Percentiles rank a stretch among this genome's conserved stretches.
Conservation (phyloP, 2,888 invertebrate genomes). For the Agrotis puta region DNA sequence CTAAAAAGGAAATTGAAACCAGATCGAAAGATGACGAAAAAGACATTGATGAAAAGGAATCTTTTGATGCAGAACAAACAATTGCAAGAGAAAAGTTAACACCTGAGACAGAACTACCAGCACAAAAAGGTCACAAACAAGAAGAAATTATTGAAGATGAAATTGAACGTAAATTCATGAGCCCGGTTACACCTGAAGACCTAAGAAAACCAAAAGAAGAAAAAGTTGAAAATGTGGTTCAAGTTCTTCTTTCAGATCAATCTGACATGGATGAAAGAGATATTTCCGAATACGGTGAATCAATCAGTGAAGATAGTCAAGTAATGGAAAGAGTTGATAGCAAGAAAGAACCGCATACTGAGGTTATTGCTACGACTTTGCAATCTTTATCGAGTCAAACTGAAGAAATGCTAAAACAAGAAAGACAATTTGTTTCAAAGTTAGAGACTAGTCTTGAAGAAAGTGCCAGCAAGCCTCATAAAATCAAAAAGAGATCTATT, state of each 20-base stretch:
- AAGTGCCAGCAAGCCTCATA: conserved; percentile 53
- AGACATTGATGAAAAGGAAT: conserved; percentile 69
- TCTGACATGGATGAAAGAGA: conserved; percentile 61
- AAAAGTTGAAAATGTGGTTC: not conserved
- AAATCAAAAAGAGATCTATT: conserved; percentile 61
- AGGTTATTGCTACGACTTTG: conserved; percentile 55
- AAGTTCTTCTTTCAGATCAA: too few species aligned
- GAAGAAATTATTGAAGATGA: conserved; percentile 23
- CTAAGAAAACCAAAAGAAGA: conserved; percentile 12
- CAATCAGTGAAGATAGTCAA: conserved; percentile 68
- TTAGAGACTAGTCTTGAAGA: conserved; percentile 59
- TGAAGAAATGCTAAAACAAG: conserved; percentile 72
- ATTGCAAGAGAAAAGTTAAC: not conserved
- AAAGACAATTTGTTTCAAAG: conserved; percentile 64
- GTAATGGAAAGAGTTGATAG: conserved; percentile 50
- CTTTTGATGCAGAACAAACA: conserved; percentile 19
- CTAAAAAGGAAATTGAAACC: conserved; percentile 67
- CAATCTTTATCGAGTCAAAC: conserved; percentile 66
- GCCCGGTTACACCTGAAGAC: not conserved
- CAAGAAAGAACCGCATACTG: conserved; percentile 56
- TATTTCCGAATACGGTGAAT: conserved; percentile 67
- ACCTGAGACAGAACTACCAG: not conserved
- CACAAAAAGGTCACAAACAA: conserved; percentile 26
- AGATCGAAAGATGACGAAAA: conserved; percentile 68
- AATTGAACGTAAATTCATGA: conserved; percentile 13